Evolutionary conservation across 2,888 invertebrate genomes (phyloP), one percentile per base, ranked within the genome.

Genomic region (Brachypterus glaber): DNA sequence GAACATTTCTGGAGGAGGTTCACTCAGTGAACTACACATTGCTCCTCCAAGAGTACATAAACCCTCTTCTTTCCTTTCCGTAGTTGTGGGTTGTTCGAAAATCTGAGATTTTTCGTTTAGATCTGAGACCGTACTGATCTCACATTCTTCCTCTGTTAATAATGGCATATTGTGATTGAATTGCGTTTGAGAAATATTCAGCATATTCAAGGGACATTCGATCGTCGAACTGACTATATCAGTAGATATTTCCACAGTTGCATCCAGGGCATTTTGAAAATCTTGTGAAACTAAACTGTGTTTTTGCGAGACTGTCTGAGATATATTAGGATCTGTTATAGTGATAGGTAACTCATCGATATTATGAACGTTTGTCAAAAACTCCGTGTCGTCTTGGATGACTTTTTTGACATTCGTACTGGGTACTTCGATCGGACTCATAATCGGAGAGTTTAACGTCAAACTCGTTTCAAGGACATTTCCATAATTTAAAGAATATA

Each of bases 381-480:
- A 58, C 35, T 63, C 60, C 3, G 53, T 48, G 45, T 63, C 62
- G 29, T 57, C 58, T 36, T 58, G 59, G 35, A 49, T 52, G 35
- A 57, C 63, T 49, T 54, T 70, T 55, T 52, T 69, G 46, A 37
- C 64, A 58, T 55, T 67, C 45, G 46, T 66, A 52, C 57, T 77
- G 3, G 84, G 83, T 15, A 80, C 73, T 61, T 86, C 86, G 16
- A 82, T 64, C 0, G 86, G 80, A 1, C 86, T 82, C 87, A 87
- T 87, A 35, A 87, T 87, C 0, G 87, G 79, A 2, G 77, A 82
- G 60, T 80, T 83, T 55, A 84, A 75, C 11, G 85, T 68, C 3
- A 82, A 70, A 48, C 82, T 85, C 0, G 86, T 86, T 60, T 85
- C 86, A 3, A 79, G 74, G 0, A 84, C 82, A 45, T 77, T 73